These are phyloP conservation scores for Circaetus gallicus DNA, from an alignment of 2,113 vertebrate species.

Conservation along the genomic window DNA sequence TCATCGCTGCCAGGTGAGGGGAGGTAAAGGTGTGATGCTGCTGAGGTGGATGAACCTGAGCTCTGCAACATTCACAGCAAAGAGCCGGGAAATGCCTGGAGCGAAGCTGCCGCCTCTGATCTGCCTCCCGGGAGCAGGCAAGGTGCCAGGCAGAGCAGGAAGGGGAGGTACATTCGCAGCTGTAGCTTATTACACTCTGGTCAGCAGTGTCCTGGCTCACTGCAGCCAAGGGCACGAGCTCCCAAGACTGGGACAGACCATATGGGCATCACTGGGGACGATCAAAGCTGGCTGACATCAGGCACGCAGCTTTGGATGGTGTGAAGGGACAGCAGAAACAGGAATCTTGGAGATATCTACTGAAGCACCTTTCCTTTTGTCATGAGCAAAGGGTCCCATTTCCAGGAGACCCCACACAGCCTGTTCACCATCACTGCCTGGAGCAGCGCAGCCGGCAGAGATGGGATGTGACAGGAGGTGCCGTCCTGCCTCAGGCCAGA, in stretches of 20 bases:
- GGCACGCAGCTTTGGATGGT: neutral
- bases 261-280: rapidly evolving
- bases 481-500: neutral
- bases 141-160: no score
- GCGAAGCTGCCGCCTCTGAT: neutral
- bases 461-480: neutral
- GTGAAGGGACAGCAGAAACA: neutral
- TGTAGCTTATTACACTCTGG: neutral
- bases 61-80: neutral
- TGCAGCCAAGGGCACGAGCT: neutral
- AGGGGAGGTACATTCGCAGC: rapidly evolving
- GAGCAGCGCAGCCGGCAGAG: rapidly evolving
- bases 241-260: neutral
- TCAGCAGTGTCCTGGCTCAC: neutral
- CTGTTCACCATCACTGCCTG: rapidly evolving
- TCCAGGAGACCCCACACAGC: neutral
- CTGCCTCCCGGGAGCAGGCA: neutral
- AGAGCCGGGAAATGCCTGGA: neutral
- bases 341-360: neutral
- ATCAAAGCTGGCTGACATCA: neutral
- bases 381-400: neutral
- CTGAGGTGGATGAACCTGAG: neutral
- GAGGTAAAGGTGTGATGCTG: neutral
- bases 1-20: neutral
- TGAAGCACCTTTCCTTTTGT: neutral